A percentile compares a stretch with the other conserved stretches of the same genome.
Conservation (phyloP, 1,140 invertebrate species). For the Macrobrachium nipponense region DNA sequence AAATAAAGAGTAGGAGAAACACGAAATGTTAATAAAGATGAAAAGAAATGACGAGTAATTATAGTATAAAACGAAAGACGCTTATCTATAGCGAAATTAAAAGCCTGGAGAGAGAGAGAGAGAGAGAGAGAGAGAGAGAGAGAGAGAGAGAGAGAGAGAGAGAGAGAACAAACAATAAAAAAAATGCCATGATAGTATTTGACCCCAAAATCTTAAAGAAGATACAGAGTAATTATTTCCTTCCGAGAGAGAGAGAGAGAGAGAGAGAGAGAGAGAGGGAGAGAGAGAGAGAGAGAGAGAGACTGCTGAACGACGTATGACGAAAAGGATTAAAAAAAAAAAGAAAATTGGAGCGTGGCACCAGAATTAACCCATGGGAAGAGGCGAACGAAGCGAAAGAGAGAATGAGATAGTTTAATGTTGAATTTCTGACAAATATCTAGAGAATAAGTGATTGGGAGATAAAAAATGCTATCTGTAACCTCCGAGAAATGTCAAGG, state of each 20-base stretch:
- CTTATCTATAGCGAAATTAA: background rate
- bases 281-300: conserved; percentile 9
- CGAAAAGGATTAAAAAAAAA: background rate
- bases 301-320: background rate
- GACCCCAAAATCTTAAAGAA: no score
- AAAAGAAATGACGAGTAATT: background rate
- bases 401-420: background rate
- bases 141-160: background rate
- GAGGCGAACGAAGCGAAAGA: background rate
- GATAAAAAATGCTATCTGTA: background rate
- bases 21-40: background rate
- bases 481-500: background rate
- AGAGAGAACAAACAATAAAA: background rate
- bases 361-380: background rate
- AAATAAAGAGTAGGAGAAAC: background rate
- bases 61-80: background rate
- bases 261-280: background rate
- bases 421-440: background rate
- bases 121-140: conserved; percentile 4
- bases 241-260: conserved; percentile 12
- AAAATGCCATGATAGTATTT: no score
- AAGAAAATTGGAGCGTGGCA: background rate
- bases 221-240: no score
- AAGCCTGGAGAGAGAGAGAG: conserved; percentile 17
- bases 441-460: background rate